A percentile compares a stretch with the other conserved stretches of the same genome.
Evolutionary conservation across 2,797 vertebrate species (phyloP).

Genomic region (Myiotriccus ornatus): DNA sequence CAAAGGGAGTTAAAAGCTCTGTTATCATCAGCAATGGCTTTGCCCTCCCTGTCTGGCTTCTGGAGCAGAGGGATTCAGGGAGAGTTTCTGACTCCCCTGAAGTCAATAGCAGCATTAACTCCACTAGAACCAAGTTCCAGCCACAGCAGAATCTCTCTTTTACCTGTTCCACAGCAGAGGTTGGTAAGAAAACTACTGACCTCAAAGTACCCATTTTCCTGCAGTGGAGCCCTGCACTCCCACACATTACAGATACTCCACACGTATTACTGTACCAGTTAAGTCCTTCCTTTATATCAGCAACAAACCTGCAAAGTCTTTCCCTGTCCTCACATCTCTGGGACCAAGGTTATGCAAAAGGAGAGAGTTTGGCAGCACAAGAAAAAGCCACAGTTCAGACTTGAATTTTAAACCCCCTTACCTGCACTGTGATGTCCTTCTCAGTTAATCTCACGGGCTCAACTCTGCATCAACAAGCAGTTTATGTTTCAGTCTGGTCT

Average conservation of each 20-base stretch:
- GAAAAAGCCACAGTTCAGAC: neutral
- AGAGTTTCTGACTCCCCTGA: neutral
- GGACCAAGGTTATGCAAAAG: neutral
- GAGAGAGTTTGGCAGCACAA: neutral
- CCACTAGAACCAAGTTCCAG: neutral
- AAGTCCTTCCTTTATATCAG: neutral
- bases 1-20: constrained; percentile 32
- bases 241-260: neutral
- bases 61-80: rapidly evolving
- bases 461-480: neutral
- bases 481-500: neutral
- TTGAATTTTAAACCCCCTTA: neutral
- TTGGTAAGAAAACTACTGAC: neutral
- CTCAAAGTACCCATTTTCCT: neutral
- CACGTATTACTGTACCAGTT: neutral
- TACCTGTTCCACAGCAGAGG: neutral
- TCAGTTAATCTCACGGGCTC: neutral
- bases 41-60: neutral
- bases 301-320: neutral
- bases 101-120: neutral
- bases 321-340: neutral
- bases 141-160: neutral
- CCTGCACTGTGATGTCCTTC: neutral
- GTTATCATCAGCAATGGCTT: neutral
- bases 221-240: rapidly evolving